These are phyloP conservation scores for Sinotaia quadrata DNA, from an alignment of 2,888 invertebrate species.

Conservation along the genomic window DNA sequence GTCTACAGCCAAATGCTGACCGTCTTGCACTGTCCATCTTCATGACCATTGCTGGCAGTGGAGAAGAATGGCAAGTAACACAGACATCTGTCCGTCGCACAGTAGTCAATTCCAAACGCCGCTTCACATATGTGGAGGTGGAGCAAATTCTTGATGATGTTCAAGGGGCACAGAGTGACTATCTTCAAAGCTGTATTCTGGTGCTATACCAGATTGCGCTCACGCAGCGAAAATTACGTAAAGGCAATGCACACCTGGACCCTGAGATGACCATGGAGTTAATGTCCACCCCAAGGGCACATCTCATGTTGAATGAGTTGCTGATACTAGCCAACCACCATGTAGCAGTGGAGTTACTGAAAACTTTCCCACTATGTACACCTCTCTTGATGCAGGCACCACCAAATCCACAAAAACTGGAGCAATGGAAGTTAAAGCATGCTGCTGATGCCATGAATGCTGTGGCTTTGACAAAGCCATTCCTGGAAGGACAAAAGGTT, in stretches of 20 bases:
- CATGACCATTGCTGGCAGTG: conserved; percentile 50
- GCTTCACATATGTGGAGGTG: conserved; percentile 49
- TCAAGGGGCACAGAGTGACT: conserved; percentile 46
- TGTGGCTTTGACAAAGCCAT: conserved; percentile 58
- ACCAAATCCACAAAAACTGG: conserved; percentile 46
- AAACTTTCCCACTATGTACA: conserved; percentile 46
- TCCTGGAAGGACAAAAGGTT: conserved; percentile 41
- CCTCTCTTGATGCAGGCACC: conserved; percentile 56
- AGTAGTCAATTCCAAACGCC: conserved; percentile 56
- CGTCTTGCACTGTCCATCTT: conserved; percentile 58
- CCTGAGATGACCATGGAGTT: conserved; percentile 45
- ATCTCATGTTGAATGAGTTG: conserved; percentile 63
- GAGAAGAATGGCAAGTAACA: conserved; percentile 47
- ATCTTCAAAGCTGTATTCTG: conserved; percentile 46
- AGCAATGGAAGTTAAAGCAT: conserved; percentile 54
- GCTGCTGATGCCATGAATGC: conserved; percentile 59
- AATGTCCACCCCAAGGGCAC: conserved; percentile 47
- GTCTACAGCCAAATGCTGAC: conserved; percentile 50
- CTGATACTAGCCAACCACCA: conserved; percentile 52
- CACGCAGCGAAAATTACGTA: conserved; percentile 53
- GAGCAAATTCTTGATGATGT: conserved; percentile 56
- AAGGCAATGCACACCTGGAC: conserved; percentile 59
- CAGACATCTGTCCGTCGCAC: conserved; percentile 42
- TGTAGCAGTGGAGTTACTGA: conserved; percentile 53
- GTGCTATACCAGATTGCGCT: conserved; percentile 55